Evolutionary conservation across 92 coral and sea anemone species (phyloP).

Genomic region (Anthopleura xanthogrammica): DNA sequence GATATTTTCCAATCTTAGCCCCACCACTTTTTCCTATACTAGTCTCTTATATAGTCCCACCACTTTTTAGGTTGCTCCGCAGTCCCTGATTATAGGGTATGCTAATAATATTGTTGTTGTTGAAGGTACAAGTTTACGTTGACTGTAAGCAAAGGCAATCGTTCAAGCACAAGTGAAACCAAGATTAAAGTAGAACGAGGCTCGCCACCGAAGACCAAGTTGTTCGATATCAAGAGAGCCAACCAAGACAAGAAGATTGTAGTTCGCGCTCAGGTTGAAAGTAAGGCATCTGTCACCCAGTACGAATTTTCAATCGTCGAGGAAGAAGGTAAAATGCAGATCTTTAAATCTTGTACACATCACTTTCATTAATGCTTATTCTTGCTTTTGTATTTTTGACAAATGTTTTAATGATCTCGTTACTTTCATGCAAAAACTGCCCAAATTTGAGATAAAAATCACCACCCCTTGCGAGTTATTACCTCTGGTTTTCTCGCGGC

Average conservation of each 20-base stretch:
- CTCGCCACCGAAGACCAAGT: constrained; percentile 33
- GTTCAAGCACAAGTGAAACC: constrained; percentile 3
- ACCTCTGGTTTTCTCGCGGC: too few relatives aligned
- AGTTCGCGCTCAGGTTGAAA: not conserved
- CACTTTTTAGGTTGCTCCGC: too few relatives aligned
- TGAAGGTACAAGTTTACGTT: constrained; percentile 40
- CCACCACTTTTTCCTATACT: too few relatives aligned
- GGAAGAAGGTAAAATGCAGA: not conserved
- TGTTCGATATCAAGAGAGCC: constrained; percentile 5
- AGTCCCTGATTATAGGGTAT: not conserved
- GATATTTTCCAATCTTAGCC: too few relatives aligned
- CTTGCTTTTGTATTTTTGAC: too few relatives aligned
- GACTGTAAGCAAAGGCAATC: constrained; percentile 42
- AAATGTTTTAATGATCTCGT: too few relatives aligned
- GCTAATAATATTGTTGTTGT: not conserved
- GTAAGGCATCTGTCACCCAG: not conserved
- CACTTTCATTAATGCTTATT: too few relatives aligned
- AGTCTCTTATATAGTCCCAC: too few relatives aligned
- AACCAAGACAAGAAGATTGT: constrained; percentile 21
- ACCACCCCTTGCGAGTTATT: too few relatives aligned
- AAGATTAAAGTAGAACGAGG: constrained; percentile 34
- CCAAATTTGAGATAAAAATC: too few relatives aligned
- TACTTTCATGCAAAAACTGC: too few relatives aligned
- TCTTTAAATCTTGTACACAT: too few relatives aligned
- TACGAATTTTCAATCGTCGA: not conserved